Evolutionary conservation across 2,888 invertebrate genomes (phyloP).

Genomic region (Caprella mutica): DNA sequence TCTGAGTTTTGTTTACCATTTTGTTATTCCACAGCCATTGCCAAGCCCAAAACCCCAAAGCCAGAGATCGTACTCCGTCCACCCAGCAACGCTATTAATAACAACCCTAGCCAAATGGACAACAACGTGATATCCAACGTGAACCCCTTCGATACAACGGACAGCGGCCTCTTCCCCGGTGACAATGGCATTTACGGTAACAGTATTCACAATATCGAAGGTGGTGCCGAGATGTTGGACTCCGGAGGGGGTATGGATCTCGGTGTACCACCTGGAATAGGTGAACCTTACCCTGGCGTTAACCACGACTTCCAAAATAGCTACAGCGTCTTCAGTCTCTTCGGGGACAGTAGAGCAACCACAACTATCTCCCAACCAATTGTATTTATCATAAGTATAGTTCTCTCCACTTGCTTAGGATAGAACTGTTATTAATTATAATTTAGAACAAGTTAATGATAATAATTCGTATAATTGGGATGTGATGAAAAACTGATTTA

Average conservation of each 20-base stretch:
- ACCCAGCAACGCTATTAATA: too few species aligned
- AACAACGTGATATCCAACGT: not conserved
- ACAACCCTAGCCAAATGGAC: too few species aligned
- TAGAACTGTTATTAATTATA: too few species aligned
- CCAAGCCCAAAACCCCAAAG: not conserved
- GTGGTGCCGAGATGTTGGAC: not conserved
- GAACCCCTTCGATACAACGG: not conserved
- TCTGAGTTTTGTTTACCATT: too few species aligned
- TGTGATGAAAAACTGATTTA: too few species aligned
- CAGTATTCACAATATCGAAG: not conserved
- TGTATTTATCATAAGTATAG: too few species aligned
- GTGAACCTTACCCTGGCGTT: not conserved
- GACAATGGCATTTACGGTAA: not conserved
- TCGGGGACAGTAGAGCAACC: not conserved
- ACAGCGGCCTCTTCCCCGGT: too few species aligned
- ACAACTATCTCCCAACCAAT: too few species aligned
- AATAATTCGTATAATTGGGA: too few species aligned
- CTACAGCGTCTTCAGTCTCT: conserved; percentile 3
- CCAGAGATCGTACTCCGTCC: not conserved
- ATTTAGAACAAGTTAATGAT: too few species aligned
- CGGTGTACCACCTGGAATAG: not conserved
- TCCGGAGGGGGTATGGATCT: too few species aligned
- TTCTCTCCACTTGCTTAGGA: too few species aligned
- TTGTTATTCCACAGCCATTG: not conserved
- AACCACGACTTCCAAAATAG: not conserved